Evolutionary conservation across 2,797 vertebrate species (phyloP).

Genomic region (Pelobates cultripes): DNA sequence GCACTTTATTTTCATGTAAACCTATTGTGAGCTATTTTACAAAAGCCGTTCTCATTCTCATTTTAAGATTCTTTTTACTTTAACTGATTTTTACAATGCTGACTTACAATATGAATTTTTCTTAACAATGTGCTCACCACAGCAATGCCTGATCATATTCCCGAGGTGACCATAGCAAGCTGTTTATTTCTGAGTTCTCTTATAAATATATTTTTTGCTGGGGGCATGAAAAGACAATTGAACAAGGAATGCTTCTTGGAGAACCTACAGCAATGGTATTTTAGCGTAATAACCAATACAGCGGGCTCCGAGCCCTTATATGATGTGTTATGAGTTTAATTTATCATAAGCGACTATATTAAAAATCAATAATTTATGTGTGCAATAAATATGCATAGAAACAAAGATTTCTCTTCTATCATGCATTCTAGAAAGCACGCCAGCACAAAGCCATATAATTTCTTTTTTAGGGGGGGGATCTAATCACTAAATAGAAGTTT

Average conservation of each 20-base stretch:
- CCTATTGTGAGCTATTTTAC: too few species aligned
- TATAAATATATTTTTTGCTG: slow-evolving; percentile 10
- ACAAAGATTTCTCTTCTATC: not conserved
- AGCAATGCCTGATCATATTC: slow-evolving; percentile 3
- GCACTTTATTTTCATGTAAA: too few species aligned
- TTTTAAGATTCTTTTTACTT: too few species aligned
- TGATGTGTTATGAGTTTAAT: slow-evolving; percentile 7
- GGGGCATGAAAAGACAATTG: not conserved
- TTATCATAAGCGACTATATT: slow-evolving; percentile 13
- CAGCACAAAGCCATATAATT: too few species aligned
- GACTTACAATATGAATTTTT: slow-evolving; percentile 13
- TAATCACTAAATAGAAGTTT: too few species aligned
- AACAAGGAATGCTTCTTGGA: not conserved
- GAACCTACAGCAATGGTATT: not conserved
- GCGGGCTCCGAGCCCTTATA: not conserved
- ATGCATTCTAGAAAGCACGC: too few species aligned
- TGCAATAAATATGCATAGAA: not conserved
- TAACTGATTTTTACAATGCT: not conserved
- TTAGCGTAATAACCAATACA: not conserved
- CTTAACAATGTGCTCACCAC: not conserved
- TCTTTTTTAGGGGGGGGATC: too few species aligned
- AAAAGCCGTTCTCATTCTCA: too few species aligned
- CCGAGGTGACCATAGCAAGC: slow-evolving; percentile 1
- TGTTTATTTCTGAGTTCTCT: slow-evolving; percentile 4
- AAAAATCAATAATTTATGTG: slow-evolving; percentile 7